Base-by-base conservation (phyloP, 2,797 vertebrate genomes). In the Argentina silus region DNA sequence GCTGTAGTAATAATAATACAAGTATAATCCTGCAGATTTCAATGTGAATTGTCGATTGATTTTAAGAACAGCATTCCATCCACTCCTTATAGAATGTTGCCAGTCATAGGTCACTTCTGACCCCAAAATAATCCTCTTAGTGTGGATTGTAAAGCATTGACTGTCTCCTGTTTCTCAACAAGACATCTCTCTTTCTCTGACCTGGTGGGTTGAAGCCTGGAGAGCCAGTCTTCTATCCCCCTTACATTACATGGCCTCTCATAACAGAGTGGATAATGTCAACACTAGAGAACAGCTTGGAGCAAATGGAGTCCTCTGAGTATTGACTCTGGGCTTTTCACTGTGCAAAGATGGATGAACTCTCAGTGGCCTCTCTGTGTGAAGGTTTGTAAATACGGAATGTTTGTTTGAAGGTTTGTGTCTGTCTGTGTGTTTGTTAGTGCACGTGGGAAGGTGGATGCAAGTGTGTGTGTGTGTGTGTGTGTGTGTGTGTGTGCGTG, bases 181-280 rank as follows among this genome's bases (percentile, higher is more conserved):
- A 44, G 62, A 45, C 15, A 5, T 42, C 60, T 62, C 60, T 8
- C 27, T 3, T 42, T 42, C 12, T 15, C 61, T 68, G 72, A 76
- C 69, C 70, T 68, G 76, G 75, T 79, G 66, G 72, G 66, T 10
- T 12, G 77, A 79, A 76, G 64, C 50, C 60, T 0, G 43, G 36
- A 77, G 62, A 69, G 76, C 55, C 75, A 56, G 2, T 70, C 67
- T 9, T 63, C 63, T 48, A 2, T 59, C 21, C 7, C 60, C 72
- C 69, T 79, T 73, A 56, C 6, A 67, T 77, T 51, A 19, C 77
- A 36, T 42, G 66, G 78, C 80, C 73, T 72, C 71, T 62, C 19
- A 67, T n/a, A 15, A 61, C 45, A 21, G 44, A 51, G 47, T 1
- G 62, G 74, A 73, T 60, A 3, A 44, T 63, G 62, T 70, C 70